A percentile compares a stretch with the other conserved stretches of the same genome.
Evolutionary conservation across 2,888 invertebrate species (phyloP).

Genomic region (Oscheius sp.): DNA sequence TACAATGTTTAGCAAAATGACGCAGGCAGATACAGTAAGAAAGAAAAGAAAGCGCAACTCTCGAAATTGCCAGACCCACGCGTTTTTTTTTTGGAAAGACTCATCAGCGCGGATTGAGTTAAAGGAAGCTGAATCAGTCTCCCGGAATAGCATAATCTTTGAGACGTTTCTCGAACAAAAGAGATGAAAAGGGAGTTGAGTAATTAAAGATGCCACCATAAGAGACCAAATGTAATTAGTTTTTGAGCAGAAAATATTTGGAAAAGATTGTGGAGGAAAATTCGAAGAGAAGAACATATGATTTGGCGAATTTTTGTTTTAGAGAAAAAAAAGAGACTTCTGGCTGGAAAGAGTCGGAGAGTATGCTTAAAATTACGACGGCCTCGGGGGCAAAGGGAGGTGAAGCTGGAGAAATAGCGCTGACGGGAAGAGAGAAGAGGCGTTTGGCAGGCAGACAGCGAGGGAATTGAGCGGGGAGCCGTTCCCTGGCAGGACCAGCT

Average conservation of each 20-base stretch:
- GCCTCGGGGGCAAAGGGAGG: background rate
- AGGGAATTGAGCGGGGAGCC: conserved; percentile 1
- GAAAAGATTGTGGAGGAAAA: background rate
- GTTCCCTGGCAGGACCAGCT: background rate
- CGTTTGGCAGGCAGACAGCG: background rate
- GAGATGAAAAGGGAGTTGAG: no score
- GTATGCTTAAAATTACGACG: conserved; percentile 14
- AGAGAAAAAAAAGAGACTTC: background rate
- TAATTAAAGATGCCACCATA: no score
- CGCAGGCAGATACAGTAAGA: no score
- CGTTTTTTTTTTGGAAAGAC: no score
- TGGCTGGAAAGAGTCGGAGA: background rate
- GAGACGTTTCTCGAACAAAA: no score
- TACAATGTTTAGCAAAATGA: no score
- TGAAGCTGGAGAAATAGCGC: conserved; percentile 13
- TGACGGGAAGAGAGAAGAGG: background rate
- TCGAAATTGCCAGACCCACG: no score
- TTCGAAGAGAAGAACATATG: background rate
- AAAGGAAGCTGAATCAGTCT: no score
- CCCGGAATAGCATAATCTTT: no score
- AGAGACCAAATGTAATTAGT: background rate
- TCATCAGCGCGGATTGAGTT: no score
- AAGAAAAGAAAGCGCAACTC: no score
- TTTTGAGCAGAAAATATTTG: background rate
- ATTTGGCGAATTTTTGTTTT: background rate